These are phyloP conservation scores for Poecilia velifera DNA, from an alignment of 2,797 vertebrate genomes.

Conservation along the genomic window DNA sequence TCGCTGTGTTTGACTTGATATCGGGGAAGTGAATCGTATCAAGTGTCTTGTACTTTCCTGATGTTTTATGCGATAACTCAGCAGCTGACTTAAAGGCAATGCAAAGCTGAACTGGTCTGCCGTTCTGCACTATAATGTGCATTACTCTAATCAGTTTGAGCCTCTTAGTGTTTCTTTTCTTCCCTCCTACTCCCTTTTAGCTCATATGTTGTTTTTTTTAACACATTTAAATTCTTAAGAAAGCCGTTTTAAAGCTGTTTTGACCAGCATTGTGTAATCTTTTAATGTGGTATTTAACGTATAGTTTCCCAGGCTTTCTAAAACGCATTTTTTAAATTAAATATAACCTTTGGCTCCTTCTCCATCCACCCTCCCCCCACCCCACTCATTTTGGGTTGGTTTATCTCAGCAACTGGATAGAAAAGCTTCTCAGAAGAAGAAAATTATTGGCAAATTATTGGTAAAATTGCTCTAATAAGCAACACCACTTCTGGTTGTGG, in stretches of 20 bases:
- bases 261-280: neutral
- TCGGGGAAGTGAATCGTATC: constrained; percentile 14
- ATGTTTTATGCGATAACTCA: neutral
- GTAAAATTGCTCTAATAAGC: neutral
- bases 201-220: constrained; percentile 4
- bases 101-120: neutral
- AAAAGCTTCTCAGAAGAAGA: neutral
- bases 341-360: neutral
- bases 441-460: neutral
- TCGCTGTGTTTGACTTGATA: constrained; percentile 17
- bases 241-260: neutral
- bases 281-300: neutral
- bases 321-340: neutral
- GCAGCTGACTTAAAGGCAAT: neutral
- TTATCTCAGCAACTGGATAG: neutral
- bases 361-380: no score
- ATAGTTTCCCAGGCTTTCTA: neutral
- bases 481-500: neutral
- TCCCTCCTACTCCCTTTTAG: constrained; percentile 3
- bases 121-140: neutral
- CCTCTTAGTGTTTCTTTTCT: constrained; percentile 1
- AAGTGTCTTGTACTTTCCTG: constrained; percentile 19
- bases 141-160: constrained; percentile 4
- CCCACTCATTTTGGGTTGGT: neutral
- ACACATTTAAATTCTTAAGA: neutral